phyloP scores from a whole-genome alignment of 1,140 invertebrate species.

The Zaprionus vittiger region DNA sequence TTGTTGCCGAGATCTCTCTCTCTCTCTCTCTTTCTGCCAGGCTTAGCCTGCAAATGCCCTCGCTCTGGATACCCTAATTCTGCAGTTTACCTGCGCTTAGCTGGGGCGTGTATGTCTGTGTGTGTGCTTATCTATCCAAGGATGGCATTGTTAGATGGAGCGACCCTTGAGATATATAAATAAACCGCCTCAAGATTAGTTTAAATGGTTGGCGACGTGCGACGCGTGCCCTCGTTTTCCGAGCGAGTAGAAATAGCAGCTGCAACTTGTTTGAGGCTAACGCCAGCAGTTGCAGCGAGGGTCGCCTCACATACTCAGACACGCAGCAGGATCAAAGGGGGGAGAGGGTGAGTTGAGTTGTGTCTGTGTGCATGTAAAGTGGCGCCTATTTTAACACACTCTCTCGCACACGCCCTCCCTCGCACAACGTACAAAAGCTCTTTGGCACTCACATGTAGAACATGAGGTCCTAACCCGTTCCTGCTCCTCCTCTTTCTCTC shows the following conservation, averaged over 20 bases:
- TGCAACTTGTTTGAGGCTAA: slow-evolving; percentile 42
- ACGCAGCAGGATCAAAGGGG: neutral
- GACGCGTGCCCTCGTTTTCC: slow-evolving; percentile 58
- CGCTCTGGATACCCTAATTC: slow-evolving; percentile 15
- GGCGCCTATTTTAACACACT: slow-evolving; percentile 65
- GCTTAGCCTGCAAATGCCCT: neutral
- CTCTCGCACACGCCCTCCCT: slow-evolving; percentile 17
- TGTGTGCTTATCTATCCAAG: slow-evolving; percentile 40
- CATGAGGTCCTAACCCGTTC: slow-evolving; percentile 13
- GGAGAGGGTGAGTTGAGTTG: neutral
- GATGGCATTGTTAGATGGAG: slow-evolving; percentile 65
- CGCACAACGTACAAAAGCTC: slow-evolving; percentile 49
- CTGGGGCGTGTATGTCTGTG: slow-evolving; percentile 1
- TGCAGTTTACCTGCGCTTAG: slow-evolving; percentile 29
- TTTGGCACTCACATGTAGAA: slow-evolving; percentile 54
- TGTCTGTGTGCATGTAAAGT: slow-evolving; percentile 57
- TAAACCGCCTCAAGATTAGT: slow-evolving; percentile 73
- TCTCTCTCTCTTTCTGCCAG: neutral
- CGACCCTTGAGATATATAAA: slow-evolving; percentile 71
- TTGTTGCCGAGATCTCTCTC: neutral
- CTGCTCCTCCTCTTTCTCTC: neutral
- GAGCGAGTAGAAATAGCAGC: slow-evolving; percentile 30
- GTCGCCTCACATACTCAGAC: slow-evolving; percentile 16
- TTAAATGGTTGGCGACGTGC: slow-evolving; percentile 72
- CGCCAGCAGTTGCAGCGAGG: slow-evolving; percentile 39